phyloP scores from a whole-genome alignment of 2,888 invertebrate species.

The Diplazon laetatorius region DNA sequence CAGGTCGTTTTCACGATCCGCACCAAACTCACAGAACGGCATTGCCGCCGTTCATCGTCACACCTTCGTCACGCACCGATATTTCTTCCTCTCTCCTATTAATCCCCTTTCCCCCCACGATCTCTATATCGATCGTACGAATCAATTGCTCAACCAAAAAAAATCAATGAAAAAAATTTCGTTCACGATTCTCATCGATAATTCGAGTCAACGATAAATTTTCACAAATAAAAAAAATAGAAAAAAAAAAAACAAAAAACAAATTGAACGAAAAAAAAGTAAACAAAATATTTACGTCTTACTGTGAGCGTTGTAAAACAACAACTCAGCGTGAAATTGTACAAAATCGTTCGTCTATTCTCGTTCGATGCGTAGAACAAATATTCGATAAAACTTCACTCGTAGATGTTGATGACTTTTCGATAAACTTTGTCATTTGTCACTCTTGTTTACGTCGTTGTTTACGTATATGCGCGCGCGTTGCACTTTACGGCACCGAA shows the following conservation, averaged over 20 bases:
- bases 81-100: slow-evolving; percentile 17
- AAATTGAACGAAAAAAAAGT: too few relatives aligned
- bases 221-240: slow-evolving; percentile 11
- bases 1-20: slow-evolving; percentile 52
- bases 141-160: background rate
- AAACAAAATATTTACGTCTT: background rate
- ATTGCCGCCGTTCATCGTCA: slow-evolving; percentile 69
- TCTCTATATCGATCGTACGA: background rate
- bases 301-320: slow-evolving; percentile 20
- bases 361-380: slow-evolving; percentile 16
- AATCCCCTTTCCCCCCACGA: background rate
- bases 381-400: slow-evolving; percentile 3
- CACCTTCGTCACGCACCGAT: slow-evolving; percentile 34
- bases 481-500: too few relatives aligned
- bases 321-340: slow-evolving; percentile 18
- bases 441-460: slow-evolving; percentile 37
- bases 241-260: too few relatives aligned
- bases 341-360: slow-evolving; percentile 53
- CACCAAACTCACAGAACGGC: slow-evolving; percentile 66
- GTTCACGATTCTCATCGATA: background rate
- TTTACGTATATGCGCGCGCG: too few relatives aligned
- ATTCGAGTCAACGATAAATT: background rate
- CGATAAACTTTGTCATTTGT: slow-evolving; percentile 56
- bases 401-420: slow-evolving; percentile 20
- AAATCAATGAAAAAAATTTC: background rate